Base-by-base conservation (phyloP, 2,888 invertebrate genomes). In the Geotrupes spiniger region DNA sequence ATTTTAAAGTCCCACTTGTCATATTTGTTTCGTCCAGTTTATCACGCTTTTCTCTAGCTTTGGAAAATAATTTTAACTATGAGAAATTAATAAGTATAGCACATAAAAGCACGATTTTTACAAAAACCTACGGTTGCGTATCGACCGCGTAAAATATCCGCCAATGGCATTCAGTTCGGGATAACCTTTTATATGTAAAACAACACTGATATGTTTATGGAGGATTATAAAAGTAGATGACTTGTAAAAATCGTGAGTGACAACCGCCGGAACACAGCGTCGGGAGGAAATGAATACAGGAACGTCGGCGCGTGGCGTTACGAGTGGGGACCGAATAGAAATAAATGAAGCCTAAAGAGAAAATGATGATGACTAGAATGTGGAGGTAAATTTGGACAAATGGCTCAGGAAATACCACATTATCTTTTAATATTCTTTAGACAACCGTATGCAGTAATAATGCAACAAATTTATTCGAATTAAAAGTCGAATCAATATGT, bases 221-320 rank as follows among this genome's bases (percentile, higher is more conserved):
- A 57, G 63, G 71, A 72, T 71, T 72, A 72, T 73, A 72, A 73
- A 73, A 72, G 64, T 72, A 67, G 71, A 73, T 73, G 72, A 72
- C 69, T 72, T 72, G 73, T 73, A 69, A 73, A 72, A 73, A 73
- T 73, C 62, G 61, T 71, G 71, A 72, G 72, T 72, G 73, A 72
- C 72, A 72, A 70, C 55, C 67, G 65, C 68, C 68, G 68, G 69
- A 69, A 67, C 64, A 64, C 61, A 68, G 64, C 66, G 67, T 66
- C 66, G 64, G 63, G 53, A 66, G 71, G 73, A 72, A 72, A 72
- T 71, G 71, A 67, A 68, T 70, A 72, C 69, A 69, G 72, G 72
- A 71, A 71, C 65, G 57, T 60, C 61, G 63, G 67, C 63, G 68
- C 64, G 69, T 66, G 12, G 39, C 27, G 40, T 27, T 36, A 16